These are phyloP conservation scores for Trachelipus rathkii DNA, from an alignment of 1,140 invertebrate genomes.

Conservation along the genomic window DNA sequence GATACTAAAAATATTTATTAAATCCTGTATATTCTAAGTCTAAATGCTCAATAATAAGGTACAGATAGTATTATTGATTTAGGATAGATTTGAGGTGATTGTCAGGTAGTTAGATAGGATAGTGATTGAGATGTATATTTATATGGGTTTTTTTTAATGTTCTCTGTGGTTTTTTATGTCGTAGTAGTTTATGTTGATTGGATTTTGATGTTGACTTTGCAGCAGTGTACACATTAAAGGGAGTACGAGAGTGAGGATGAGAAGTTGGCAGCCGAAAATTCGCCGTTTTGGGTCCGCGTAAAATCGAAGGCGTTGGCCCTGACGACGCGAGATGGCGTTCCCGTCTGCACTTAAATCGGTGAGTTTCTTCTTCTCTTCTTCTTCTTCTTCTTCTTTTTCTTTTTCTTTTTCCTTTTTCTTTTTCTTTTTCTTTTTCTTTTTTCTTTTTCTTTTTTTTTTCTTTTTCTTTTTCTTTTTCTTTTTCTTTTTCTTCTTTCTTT, in stretches of 20 bases:
- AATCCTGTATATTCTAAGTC: no score
- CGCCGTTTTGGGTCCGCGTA: conserved; percentile 65
- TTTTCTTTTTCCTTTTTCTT: background rate
- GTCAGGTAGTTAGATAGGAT: no score
- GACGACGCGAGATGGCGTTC: conserved; percentile 83
- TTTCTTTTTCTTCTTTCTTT: no score
- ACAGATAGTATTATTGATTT: no score
- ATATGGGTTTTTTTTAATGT: no score
- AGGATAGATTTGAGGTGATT: no score
- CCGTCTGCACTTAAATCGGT: conserved; percentile 86
- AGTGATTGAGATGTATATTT: no score
- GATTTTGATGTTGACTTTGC: no score
- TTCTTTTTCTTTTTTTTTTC: background rate
- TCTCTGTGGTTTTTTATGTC: no score
- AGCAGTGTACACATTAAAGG: conserved; percentile 66
- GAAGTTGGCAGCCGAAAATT: conserved; percentile 59
- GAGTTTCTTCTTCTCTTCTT: conserved; percentile 50
- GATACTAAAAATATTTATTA: no score
- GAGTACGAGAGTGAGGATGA: conserved; percentile 66
- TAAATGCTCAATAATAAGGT: no score
- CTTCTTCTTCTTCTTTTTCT: no score
- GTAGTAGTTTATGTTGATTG: background rate
- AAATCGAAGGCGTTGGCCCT: conserved; percentile 84
- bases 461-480: background rate
- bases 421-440: background rate